Evolutionary conservation across 1,140 invertebrate species (phyloP), one percentile per base, ranked within the genome.

Genomic region (Apis florea): DNA sequence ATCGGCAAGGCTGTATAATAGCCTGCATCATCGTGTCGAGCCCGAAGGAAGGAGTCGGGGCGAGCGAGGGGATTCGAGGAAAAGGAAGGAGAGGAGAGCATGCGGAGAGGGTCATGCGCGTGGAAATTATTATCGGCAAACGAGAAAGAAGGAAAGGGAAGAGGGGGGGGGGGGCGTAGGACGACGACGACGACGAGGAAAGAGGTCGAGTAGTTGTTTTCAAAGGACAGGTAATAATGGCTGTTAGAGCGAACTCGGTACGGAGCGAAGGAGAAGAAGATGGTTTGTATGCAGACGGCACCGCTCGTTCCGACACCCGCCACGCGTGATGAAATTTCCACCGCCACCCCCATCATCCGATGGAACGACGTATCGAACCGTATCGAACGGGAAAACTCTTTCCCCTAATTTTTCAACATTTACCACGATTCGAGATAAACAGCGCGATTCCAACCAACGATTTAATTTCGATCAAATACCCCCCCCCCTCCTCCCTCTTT

Each of bases 211-310:
- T 79, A 89, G 84, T 90, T 89, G 88, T 91, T 91, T 90, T 83
- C 83, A 86, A 88, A 85, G 88, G 89, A 90, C 89, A 89, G 90
- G 86, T 90, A 91, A 91, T 91, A 91, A 90, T 89, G 86, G 88
- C 69, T 81, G 84, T 85, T 88, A 84, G 76, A 71, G 81, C 67
- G 77, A 83, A 83, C 51, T 51, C 61, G 59, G 66, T 26, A 83
- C 31, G 69, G 71, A 82, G 83, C 79, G 72, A 79, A 40, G 31
- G 31, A 40, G 31, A 40, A 40, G 67, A 77, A 56, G 70, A 79
- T 83, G 86, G 85, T 91, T 91, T 90, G 89, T 91, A 91, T 91
- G 90, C 90, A 91, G 90, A 91, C 89, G 77, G 84, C 89, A 85
- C 79, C 80, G 88, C 82, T 90, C 90, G 89, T 89, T 90, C 90